Base-by-base conservation (phyloP, 2,888 invertebrate species). In the Pyralis farinalis region DNA sequence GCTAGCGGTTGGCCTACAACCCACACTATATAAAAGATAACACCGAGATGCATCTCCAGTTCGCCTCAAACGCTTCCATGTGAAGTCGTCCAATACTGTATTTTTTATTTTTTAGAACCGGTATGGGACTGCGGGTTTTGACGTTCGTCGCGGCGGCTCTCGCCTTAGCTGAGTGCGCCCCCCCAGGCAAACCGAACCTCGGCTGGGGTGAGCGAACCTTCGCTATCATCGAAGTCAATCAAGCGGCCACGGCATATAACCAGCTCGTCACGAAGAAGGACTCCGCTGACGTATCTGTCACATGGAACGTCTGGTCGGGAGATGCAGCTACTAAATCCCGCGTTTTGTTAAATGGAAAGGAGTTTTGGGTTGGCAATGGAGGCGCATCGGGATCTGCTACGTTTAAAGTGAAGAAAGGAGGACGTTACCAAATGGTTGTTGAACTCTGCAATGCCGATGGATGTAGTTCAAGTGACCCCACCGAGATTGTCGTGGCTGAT, bases 1-100 rank as follows among this genome's bases (percentile, higher is more conserved):
- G 63, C 74, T 83, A 86, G 84, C 88, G 88, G 88, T 86, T 85
- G 87, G 71, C 88, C 87, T 83, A 88, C 85, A 68, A 76, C 67
- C 49, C 62, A 55, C 59, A 51, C 68, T 85, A 88, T 88, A 88
- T 86, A 88, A 79, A 77, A 75, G 78, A 81, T 70, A 74, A 68
- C 66, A 51, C 55, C 16, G 51, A 58, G 69, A 65, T 76, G 64
- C 72, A 72, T 53, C 63, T 68, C 74, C 83, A 88, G 87, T 88
- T 61, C 57, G 58, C 47, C 63, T 53, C 58, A 66, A 64, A 50
- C 80, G 70, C 71, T 77, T 72, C 57, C 60, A 75, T 70, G 71
- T 65, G 71, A 71, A 57, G 38, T 38, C 41, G 36, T 58, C 63
- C 73, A 69, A 65, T 63, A n/a, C 54, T 48, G 62, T 67, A 52